Evolutionary conservation across 2,113 vertebrate species (phyloP).

Genomic region (Sclerurus mexicanus): DNA sequence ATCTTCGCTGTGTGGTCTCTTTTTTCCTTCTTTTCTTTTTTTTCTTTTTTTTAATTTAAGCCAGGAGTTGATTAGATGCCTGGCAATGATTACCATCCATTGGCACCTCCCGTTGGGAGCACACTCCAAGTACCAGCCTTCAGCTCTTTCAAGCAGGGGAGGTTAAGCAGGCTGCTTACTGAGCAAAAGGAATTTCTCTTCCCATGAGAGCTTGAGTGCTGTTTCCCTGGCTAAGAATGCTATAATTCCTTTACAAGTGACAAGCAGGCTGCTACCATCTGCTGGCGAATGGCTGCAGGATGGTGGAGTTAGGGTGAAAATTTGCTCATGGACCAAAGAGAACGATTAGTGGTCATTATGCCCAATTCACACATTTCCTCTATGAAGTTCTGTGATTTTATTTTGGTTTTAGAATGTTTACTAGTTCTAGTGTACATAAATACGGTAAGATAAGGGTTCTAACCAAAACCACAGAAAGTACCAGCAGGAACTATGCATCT

Average conservation of each 20-base stretch:
- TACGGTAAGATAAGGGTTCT: accelerated
- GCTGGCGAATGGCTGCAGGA: neutral
- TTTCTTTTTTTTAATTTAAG: neutral
- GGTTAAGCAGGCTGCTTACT: conserved; percentile 49
- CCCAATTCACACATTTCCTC: neutral
- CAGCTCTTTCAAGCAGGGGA: conserved; percentile 21
- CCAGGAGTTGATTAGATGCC: conserved; percentile 14
- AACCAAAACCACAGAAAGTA: neutral
- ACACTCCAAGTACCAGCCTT: conserved; percentile 23
- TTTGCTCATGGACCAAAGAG: neutral
- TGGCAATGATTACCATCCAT: conserved; percentile 25
- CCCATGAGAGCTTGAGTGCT: neutral
- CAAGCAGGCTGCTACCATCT: conserved; percentile 40
- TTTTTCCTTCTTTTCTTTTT: accelerated
- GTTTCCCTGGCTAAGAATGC: neutral
- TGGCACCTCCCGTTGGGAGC: conserved; percentile 31
- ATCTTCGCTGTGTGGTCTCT: neutral
- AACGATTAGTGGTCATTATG: neutral
- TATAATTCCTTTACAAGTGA: conserved; percentile 30
- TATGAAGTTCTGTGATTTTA: neutral
- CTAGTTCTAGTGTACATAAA: neutral
- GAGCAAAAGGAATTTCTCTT: conserved; percentile 56
- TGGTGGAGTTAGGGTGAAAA: neutral
- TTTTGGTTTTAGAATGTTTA: neutral
- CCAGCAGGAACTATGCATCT: neutral